Conservation (phyloP, 2,113 vertebrate genomes). For the Hippopotamus amphibius region DNA sequence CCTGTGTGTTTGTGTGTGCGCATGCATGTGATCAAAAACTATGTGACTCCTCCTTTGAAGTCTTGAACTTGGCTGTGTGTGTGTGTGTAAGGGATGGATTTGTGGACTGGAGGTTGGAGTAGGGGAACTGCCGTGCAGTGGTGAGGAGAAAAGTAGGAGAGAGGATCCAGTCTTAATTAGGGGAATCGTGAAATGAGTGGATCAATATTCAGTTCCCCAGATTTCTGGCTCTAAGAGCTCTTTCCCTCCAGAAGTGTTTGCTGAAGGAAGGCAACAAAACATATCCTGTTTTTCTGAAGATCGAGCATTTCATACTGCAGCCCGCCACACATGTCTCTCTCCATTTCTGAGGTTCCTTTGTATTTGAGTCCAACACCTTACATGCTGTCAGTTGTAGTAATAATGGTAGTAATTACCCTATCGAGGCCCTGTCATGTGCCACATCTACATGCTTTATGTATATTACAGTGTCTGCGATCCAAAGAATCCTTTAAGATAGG, state of each 20-base stretch:
- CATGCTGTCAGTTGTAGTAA: not conserved
- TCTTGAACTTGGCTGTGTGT: not conserved
- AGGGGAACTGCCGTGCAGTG: not conserved
- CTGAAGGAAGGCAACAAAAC: not conserved
- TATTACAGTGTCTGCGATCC: not conserved
- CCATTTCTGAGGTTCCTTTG: not conserved
- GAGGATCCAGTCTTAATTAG: not conserved
- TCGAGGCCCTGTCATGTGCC: not conserved
- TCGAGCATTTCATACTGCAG: slow-evolving; percentile 53
- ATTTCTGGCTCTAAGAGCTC: slow-evolving; percentile 15
- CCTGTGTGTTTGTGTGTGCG: not conserved
- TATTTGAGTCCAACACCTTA: not conserved
- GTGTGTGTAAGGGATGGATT: not conserved
- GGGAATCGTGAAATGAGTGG: not conserved
- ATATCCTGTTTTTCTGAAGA: not conserved
- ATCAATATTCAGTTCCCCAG: not conserved
- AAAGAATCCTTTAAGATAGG: not conserved
- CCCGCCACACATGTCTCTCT: not conserved
- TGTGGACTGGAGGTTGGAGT: not conserved
- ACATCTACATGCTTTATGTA: not conserved
- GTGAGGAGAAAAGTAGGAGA: not conserved
- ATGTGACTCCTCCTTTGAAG: not conserved
- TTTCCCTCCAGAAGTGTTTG: slow-evolving; percentile 16
- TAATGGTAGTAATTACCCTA: not conserved
- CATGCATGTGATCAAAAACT: not conserved